phyloP scores from a whole-genome alignment of 2,113 vertebrate species.

The Excalfactoria chinensis region DNA sequence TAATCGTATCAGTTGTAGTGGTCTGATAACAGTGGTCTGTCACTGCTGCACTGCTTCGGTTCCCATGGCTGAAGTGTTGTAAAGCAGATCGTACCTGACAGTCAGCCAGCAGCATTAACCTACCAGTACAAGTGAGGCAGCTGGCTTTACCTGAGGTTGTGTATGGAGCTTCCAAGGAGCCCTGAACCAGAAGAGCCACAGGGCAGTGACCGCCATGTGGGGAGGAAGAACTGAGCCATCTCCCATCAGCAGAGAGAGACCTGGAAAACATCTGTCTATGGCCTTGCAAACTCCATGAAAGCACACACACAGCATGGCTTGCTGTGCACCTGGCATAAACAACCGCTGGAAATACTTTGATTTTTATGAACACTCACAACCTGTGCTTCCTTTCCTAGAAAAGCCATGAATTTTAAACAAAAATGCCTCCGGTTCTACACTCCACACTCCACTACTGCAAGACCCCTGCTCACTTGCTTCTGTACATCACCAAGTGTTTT shows the following conservation, averaged over 20 bases:
- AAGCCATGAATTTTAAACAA: neutral
- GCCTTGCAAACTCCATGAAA: neutral
- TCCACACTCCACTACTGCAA: neutral
- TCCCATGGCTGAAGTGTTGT: neutral
- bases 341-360: neutral
- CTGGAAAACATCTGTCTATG: neutral
- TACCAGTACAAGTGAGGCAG: fast-evolving
- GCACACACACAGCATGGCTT: neutral
- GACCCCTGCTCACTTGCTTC: neutral
- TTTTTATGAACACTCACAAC: neutral
- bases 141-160: neutral
- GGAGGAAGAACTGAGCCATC: neutral
- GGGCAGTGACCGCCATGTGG: neutral
- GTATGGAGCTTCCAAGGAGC: neutral
- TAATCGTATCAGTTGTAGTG: neutral
- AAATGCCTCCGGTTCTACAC: neutral
- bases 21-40: neutral
- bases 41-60: neutral
- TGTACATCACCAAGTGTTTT: neutral
- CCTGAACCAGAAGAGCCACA: neutral
- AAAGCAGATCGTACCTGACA: neutral
- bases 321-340: fast-evolving
- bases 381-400: neutral
- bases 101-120: fast-evolving
- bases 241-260: neutral